Percentiles rank a stretch among this genome's conserved stretches.
Evolutionary conservation across 2,113 vertebrate genomes (phyloP).

Genomic region (Spermophilus dauricus): DNA sequence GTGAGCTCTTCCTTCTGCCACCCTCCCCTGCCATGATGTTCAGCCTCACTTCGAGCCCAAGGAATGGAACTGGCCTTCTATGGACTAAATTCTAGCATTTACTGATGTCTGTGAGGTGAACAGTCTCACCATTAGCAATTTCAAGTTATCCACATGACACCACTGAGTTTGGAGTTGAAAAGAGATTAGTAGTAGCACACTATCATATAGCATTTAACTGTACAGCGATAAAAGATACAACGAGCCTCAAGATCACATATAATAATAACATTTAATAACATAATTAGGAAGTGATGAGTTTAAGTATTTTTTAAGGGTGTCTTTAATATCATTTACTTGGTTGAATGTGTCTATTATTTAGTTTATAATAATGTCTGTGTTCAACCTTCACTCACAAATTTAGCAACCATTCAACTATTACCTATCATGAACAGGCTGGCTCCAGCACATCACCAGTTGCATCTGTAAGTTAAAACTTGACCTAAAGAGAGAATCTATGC

Average conservation of each 20-base stretch:
- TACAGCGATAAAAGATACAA: not conserved
- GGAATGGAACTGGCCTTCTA: too few relatives aligned
- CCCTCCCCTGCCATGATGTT: too few relatives aligned
- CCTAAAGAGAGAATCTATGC: not conserved
- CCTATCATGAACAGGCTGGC: not conserved
- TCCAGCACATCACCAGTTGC: not conserved
- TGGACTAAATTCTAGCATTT: not conserved
- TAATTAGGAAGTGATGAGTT: not conserved
- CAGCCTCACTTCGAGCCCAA: too few relatives aligned
- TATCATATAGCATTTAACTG: not conserved
- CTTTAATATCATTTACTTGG: not conserved
- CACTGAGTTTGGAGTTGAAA: not conserved
- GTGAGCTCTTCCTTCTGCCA: too few relatives aligned
- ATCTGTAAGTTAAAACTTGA: not conserved
- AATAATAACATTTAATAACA: not conserved
- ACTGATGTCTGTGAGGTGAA: not conserved
- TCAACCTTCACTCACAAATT: not conserved
- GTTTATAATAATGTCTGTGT: not conserved
- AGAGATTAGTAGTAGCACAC: not conserved
- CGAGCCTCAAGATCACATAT: not conserved
- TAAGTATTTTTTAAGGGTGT: not conserved
- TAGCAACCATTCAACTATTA: not conserved
- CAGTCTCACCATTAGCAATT: not conserved
- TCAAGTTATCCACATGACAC: not conserved
- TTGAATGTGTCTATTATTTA: not conserved